Conservation (phyloP, 2,797 vertebrate genomes). For the Phoebastria nigripes region DNA sequence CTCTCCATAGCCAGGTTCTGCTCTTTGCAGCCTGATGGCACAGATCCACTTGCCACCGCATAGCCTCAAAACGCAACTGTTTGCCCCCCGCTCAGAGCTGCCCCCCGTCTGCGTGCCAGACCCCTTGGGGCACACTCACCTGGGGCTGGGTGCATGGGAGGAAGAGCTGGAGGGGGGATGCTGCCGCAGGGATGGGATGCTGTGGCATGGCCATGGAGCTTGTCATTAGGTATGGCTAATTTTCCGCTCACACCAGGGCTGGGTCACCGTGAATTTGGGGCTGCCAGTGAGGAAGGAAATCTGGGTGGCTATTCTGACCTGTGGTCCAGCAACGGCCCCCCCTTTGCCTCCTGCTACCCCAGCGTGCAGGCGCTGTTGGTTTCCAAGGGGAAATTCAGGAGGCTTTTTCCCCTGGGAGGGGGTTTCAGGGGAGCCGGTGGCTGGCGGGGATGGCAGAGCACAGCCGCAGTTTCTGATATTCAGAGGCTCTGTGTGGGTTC, state of each 20-base stretch:
- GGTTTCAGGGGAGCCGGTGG: neutral
- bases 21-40: neutral
- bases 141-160: neutral
- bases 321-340: neutral
- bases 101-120: rapidly evolving
- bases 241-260: neutral
- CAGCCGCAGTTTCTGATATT: neutral
- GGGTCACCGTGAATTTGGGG: neutral
- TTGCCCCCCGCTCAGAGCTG: rapidly evolving
- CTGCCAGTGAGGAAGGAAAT: neutral
- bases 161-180: neutral
- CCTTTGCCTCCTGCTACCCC: neutral
- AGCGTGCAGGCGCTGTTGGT: neutral
- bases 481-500: neutral
- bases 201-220: neutral
- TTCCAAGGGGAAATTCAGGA: neutral
- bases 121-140: neutral
- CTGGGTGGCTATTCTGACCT: neutral
- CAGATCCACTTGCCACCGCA: neutral
- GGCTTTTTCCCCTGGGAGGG: neutral
- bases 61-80: rapidly evolving
- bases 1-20: neutral
- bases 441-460: neutral
- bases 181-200: neutral
- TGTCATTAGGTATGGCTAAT: neutral